A percentile compares a stretch with the other conserved stretches of the same genome.
phyloP scores from a whole-genome alignment of 2,113 vertebrate species.

The Nothocercus nigrocapillus region DNA sequence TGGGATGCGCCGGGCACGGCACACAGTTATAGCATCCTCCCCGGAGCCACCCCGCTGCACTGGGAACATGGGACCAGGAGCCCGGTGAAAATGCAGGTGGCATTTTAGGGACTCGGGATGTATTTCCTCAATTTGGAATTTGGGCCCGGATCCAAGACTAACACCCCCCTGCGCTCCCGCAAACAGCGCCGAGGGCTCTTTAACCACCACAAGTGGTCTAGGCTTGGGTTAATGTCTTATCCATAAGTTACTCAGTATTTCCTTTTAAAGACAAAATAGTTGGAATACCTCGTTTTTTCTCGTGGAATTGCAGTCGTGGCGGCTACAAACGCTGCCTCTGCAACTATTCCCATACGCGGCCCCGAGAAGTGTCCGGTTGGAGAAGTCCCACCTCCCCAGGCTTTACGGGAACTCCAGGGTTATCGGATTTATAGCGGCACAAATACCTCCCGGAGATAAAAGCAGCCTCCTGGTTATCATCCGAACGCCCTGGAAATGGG shows the following conservation, averaged over 20 bases:
- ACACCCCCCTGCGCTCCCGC: not conserved
- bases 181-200: conserved; percentile 55
- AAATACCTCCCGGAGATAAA: conserved; percentile 46
- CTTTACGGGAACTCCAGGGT: conserved; percentile 8
- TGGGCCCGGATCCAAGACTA: conserved; percentile 57
- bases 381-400: not conserved
- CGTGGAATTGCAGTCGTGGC: conserved; percentile 36
- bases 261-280: conserved; percentile 74
- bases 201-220: conserved; percentile 29
- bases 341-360: conserved; percentile 18
- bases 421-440: not conserved
- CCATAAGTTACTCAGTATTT: conserved; percentile 69
- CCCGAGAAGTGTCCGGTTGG: not conserved
- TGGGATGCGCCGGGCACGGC: no score
- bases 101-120: conserved; percentile 20
- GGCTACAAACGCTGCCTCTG: not conserved
- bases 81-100: not conserved
- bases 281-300: conserved; percentile 62
- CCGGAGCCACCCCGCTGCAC: accelerated
- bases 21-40: not conserved
- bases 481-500: not conserved
- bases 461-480: not conserved
- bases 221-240: conserved; percentile 66
- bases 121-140: conserved; percentile 56
- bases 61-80: not conserved